Conservation (phyloP, 2,797 vertebrate species). For the Geotrypetes seraphini region DNA sequence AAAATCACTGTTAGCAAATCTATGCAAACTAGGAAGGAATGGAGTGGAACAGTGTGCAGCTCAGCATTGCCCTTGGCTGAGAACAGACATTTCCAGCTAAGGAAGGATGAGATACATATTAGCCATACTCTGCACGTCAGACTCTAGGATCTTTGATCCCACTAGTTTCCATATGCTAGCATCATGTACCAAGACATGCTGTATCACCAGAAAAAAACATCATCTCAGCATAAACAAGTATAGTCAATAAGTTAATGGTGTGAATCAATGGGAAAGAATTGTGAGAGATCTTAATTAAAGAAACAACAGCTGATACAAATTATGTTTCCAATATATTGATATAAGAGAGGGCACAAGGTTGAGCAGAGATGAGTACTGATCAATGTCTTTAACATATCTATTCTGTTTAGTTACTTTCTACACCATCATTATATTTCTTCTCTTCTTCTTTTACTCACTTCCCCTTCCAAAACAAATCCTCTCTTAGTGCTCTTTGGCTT, state of each 20-base stretch:
- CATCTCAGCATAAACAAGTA: conserved; percentile 62
- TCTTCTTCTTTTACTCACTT: conserved; percentile 34
- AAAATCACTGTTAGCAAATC: too few species aligned
- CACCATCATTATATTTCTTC: too few species aligned
- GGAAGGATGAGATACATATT: too few species aligned
- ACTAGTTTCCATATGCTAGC: background rate
- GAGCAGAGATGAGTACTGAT: conserved; percentile 52
- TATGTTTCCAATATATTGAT: conserved; percentile 81
- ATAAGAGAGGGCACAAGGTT: conserved; percentile 38
- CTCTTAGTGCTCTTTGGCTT: conserved; percentile 55
- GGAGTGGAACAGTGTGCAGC: too few species aligned
- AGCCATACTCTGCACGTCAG: too few species aligned
- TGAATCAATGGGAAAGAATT: conserved; percentile 80
- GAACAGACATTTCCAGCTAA: too few species aligned
- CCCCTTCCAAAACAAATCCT: too few species aligned
- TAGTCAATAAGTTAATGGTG: conserved; percentile 81
- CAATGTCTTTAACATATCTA: conserved; percentile 73
- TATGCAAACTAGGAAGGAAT: too few species aligned
- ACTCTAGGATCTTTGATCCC: too few species aligned
- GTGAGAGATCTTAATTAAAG: conserved; percentile 90
- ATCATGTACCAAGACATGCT: background rate
- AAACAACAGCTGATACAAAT: conserved; percentile 93
- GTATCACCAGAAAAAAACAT: conserved; percentile 45
- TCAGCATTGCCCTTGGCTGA: too few species aligned
- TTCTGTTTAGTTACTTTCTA: conserved; percentile 44